Evolutionary conservation across 2,888 invertebrate genomes (phyloP).

Genomic region (Punctoribates punctum): DNA sequence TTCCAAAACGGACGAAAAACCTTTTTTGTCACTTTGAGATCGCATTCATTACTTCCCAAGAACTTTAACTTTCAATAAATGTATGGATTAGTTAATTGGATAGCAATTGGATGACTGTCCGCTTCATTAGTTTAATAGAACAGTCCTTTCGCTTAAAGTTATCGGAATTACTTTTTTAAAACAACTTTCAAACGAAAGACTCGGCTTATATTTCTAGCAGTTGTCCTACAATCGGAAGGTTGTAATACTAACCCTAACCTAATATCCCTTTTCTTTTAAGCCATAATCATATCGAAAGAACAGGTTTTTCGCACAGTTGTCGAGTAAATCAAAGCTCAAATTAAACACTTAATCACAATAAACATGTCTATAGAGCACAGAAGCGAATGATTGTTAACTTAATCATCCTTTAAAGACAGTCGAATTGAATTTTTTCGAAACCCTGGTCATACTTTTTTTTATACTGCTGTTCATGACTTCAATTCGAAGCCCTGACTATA

Average conservation of each 20-base stretch:
- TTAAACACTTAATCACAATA: background rate
- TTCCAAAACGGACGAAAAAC: too few relatives aligned
- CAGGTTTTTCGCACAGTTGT: background rate
- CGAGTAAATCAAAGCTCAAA: background rate
- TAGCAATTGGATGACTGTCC: background rate
- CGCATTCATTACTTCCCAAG: background rate
- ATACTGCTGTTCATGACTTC: too few relatives aligned
- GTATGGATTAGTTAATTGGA: background rate
- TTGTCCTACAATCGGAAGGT: background rate
- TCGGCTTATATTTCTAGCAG: background rate
- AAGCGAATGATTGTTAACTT: too few relatives aligned
- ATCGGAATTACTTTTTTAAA: too few relatives aligned
- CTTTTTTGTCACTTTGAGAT: background rate
- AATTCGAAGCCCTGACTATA: too few relatives aligned
- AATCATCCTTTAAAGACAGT: too few relatives aligned
- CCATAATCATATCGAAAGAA: constrained; percentile 12
- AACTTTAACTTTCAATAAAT: background rate
- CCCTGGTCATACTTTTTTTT: too few relatives aligned
- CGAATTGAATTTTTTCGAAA: too few relatives aligned
- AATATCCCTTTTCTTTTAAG: constrained; percentile 15
- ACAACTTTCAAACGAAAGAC: background rate
- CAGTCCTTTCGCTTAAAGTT: background rate
- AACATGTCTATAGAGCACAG: too few relatives aligned
- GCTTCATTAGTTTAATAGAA: constrained; percentile 13
- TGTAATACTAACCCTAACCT: constrained; percentile 23